These are phyloP conservation scores for Tamias sibiricus DNA, from an alignment of 2,113 vertebrate species.

Conservation along the genomic window DNA sequence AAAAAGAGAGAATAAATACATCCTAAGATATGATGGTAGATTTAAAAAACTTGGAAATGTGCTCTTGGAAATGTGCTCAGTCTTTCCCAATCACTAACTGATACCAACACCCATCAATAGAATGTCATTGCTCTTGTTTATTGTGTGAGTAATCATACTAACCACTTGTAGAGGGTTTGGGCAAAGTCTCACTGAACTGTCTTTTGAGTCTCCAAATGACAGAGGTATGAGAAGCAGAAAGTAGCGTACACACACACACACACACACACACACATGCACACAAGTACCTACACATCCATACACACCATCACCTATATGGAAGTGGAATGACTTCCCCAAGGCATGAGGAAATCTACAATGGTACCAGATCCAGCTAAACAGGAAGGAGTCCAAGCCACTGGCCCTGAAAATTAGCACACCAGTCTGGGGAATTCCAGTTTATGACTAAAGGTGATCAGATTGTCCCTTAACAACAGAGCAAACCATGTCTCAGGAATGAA, in stretches of 20 bases:
- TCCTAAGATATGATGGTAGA: background rate
- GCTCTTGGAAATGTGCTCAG: background rate
- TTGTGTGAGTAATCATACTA: background rate
- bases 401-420: background rate
- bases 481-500: background rate
- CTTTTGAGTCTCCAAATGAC: background rate
- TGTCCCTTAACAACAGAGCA: background rate
- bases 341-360: background rate
- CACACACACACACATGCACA: too few relatives aligned
- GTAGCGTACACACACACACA: background rate
- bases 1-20: background rate
- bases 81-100: background rate
- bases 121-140: background rate
- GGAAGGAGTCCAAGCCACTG: background rate
- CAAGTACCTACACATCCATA: too few relatives aligned
- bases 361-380: background rate
- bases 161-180: background rate
- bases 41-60: background rate
- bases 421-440: background rate
- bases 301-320: background rate
- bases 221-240: background rate
- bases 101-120: background rate
- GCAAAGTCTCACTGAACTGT: background rate
- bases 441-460: background rate
- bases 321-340: background rate